Base-by-base conservation (phyloP, 2,888 invertebrate genomes). In the Macrophya annulata region DNA sequence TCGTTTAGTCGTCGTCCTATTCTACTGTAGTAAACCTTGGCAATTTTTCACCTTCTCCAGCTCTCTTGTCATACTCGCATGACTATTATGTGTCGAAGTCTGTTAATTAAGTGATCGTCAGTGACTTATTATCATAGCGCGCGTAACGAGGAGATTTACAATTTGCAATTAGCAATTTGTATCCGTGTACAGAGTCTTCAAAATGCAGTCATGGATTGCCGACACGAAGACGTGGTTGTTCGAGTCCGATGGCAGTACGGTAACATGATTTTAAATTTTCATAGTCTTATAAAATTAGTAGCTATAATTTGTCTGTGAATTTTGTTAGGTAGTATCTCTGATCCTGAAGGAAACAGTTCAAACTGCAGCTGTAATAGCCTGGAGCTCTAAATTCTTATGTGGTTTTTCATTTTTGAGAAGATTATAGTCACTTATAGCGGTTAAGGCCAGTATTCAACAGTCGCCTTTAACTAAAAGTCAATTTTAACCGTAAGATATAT, bases 141-240 rank as follows among this genome's bases (percentile, higher is more conserved):
- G 5, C 3, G 17, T 8, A 21, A 62, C 62, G 12, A 62, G 62
- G 4, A 17, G 8, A n/a, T 43, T 55, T n/a, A n/a, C n/a, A n/a
- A n/a, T n/a, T 31, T 31, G 31, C 31, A 31, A 55, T 62, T 62
- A 12, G 25, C 31, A 48, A 31, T 59, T 8, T 31, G 1, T 12
- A n/a, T 40, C 5, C 5, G 59, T 25, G 17, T 12, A 21, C 25
- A 8, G 25, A 31, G 51, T 51, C 25, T 21, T 31, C 31, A 85
- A 72, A 51, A 91, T 92, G 91, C 91, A 89, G 86, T 88, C 89
- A 77, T 91, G 91, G 92, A 85, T 91, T 15, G 87, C 90, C 17
- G 89, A 90, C 87, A 89, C 91, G 6, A 87, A 89, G 86, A 90
- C 88, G 77, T 92, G 92, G 91, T 86, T 91, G 85, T 90, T 90